Evolutionary conservation across 2,113 vertebrate species (phyloP), one percentile per base, ranked within the genome.

Genomic region (Lamprotornis superbus): DNA sequence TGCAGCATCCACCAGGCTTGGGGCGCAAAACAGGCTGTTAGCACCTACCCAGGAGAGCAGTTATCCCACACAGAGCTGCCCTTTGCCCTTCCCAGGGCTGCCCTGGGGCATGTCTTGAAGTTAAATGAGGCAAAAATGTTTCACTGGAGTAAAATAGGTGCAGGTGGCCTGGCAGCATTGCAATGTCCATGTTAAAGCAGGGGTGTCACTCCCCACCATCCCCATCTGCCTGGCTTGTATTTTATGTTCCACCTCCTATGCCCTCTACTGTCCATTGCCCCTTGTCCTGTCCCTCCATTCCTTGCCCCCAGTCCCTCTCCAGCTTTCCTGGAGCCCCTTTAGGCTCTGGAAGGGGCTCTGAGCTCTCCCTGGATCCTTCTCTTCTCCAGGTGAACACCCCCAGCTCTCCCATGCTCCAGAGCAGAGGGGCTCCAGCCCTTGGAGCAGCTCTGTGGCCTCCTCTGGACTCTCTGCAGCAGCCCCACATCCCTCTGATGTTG

Each of bases 391-490:
- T 9, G 44, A 57, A 0, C 33, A 33, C 14, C 5, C 4, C n/a
- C 70, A 61, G 25, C 30, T 76, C 47, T 55, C 70, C 14, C 63
- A 83, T 47, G 5, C 14, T 47, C 30, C 53, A 53, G 24, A 82
- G 28, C 46, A 75, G 39, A 75, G 78, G 39, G 14, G 30, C n/a
- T 82, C 39, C 79, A 83, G 44, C 24, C 60, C 24, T 46, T 1
- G 3, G 39, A 68, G 16, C 46, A 75, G 0, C 20, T 60, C 46
- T 0, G 0, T 15, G 55, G 25, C 4, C 8, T 55, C 47, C 11
- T 83, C 61, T 76, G 61, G 30, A 6, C 10, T 55, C 3, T 0
- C 9, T 47, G 55, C 42, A 67, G 22, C 18, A 24, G 53, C 3
- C 68, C 25, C 40, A 42, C 0, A 0, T 68, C 46, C 15, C 10